Evolutionary conservation across 2,113 vertebrate species (phyloP), one percentile per base, ranked within the genome.

Genomic region (Varanus salvator): DNA sequence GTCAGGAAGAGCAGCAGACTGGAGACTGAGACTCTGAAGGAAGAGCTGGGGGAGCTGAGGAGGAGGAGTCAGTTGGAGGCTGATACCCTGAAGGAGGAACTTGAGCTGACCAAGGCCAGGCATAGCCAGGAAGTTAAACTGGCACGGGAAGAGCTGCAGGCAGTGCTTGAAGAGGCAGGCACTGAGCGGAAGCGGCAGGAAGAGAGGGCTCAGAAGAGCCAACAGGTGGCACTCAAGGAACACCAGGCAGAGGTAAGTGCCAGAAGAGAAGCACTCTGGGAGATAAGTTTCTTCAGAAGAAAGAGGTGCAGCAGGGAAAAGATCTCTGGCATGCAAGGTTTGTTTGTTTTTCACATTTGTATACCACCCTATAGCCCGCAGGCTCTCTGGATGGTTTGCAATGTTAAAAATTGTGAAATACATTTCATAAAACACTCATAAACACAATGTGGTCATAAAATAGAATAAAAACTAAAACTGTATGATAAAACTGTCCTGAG

Each of bases 221-320:
- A 89, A 68, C 92, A 95, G 87, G 91, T 84, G 25, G 85, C 89
- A 23, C 89, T 93, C 72, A 93, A 69, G 54, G 88, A 94, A 69
- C 95, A 94, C 81, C 88, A 94, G 72, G 92, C 94, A 29, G 92
- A 97, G 96, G 97, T 95, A 89, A 92, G 34, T 66, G 4, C 17
- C 31, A 54, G 66, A 38, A 38, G 48, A 50, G 71, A n/a, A 66
- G 44, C 80, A 80, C 34, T 60, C 44, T 72, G 85, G 52, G 74
- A 38, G 11, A 34, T 8, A 29, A 38, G 31, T 1, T 71, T 85
- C 27, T 29, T 87, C 9, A 12, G 71, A 77, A 50, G 27, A 23
- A 77, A 50, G 27, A 23, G 75, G 25, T 29, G 25, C 52, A 27
- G n/a, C 54, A 34, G 69, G 38, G 74, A 88, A 88, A 50, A 48